phyloP scores from a whole-genome alignment of 2,888 invertebrate genomes.

The Hetaerina titia region DNA sequence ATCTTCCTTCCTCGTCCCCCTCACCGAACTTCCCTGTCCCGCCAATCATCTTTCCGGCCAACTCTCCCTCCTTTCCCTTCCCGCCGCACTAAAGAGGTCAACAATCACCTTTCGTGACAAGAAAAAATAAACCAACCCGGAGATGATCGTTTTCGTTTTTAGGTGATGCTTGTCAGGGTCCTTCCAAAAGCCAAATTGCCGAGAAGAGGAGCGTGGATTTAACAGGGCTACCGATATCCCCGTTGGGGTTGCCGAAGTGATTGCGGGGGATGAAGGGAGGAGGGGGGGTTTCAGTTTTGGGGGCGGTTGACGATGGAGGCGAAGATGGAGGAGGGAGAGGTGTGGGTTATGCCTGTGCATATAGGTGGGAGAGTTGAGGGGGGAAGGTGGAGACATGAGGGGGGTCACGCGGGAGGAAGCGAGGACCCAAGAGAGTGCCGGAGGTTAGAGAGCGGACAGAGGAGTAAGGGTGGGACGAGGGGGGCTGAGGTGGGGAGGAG shows the following conservation, averaged over 20 bases:
- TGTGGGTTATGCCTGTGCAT: neutral
- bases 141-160: constrained; percentile 34
- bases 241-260: neutral
- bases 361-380: neutral
- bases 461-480: neutral
- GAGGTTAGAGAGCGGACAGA: neutral
- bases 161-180: constrained; percentile 20
- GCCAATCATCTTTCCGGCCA: neutral
- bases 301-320: neutral
- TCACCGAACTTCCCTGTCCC: neutral
- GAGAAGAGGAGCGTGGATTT: neutral
- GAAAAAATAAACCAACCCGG: neutral
- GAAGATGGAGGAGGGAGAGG: neutral
- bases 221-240: constrained; percentile 58
- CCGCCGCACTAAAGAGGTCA: neutral
- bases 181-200: constrained; percentile 39
- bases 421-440: constrained; percentile 20
- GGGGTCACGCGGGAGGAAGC: neutral
- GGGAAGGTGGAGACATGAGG: neutral
- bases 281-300: no score
- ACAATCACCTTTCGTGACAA: neutral
- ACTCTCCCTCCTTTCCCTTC: neutral
- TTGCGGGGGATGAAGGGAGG: neutral
- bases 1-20: neutral
- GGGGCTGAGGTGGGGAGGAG: neutral